Base-by-base conservation (phyloP, 2,888 invertebrate species). In the Achlya flavicornis region DNA sequence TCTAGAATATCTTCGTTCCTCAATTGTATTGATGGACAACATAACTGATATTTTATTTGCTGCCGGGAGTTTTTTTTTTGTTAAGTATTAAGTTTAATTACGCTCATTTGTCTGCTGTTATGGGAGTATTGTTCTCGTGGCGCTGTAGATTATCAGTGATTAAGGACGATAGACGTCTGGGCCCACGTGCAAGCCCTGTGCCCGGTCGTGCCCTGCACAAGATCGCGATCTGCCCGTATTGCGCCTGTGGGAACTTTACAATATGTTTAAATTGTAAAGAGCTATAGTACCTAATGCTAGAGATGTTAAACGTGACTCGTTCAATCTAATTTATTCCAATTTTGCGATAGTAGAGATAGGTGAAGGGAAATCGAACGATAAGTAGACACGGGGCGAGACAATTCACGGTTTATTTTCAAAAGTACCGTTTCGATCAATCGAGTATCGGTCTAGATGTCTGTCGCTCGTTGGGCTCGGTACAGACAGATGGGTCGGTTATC, bases 11-110 rank as follows among this genome's bases (percentile, higher is more conserved):
- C 14, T 16, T 32, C n/a, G 68, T 59, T 63, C 65, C 60, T 61
- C 38, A 66, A 59, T 64, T 68, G 73, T 61, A 61, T 67, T 64
- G 61, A 63, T 69, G 62, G 60, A 63, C 41, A 64, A 69, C 66
- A 4, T 19, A 14, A 43, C 14, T 46, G 26, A 48, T 32, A 35
- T 19, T 53, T 8, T 10, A 53, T 19, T 65, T 65, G 68, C 71
- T 67, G 59, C 65, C 62, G 48, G 58, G 26, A n/a, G n/a, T n/a
- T n/a, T n/a, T n/a, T n/a, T n/a, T n/a, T n/a, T n/a, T n/a, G n/a
- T n/a, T n/a, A n/a, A n/a, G 78, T 80, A 83, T 84, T 86, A 83
- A 80, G 84, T 86, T 85, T 90, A 90, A 90, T 89, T 90, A 81
- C 77, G 75, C 74, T 86, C 84, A 86, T 90, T 89, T 88, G 83